Evolutionary conservation across 2,888 invertebrate genomes (phyloP), one percentile per base, ranked within the genome.

Genomic region (Phyto melanocephala): DNA sequence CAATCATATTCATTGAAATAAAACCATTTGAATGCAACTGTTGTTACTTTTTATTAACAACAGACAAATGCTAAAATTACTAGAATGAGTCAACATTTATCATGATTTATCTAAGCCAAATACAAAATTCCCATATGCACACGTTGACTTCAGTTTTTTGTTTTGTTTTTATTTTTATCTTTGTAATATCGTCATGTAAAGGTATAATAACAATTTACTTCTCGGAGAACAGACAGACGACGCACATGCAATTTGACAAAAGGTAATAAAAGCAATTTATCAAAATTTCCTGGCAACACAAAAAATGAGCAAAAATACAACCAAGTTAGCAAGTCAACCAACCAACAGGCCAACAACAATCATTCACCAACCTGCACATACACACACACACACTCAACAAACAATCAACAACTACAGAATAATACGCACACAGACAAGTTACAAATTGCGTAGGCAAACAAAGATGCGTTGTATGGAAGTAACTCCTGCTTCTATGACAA

Each of bases 241-340:
- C 56, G 58, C 78, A 81, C 62, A 83, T 80, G 80, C 85, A 85
- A 86, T 82, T 84, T 86, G 83, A 81, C 85, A 83, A 80, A 88
- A 88, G 88, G 89, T 88, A 88, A 87, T 85, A 80, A 85, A 84
- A 86, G 86, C 86, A 88, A 88, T 88, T 87, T 88, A 88, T 89
- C 87, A 88, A 87, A 87, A 88, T 88, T 87, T 83, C 80, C 74
- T 72, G 80, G 68, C 56, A 76, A 68, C 62, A 71, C 35, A 56
- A 62, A 37, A 56, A 42, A 40, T 65, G 24, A 24, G 24, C 40
- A 20, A 62, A 10, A 33, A 22, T 35, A 45, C 17, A 58, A 65
- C 45, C 45, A 76, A 67, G 42, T 58, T 42, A 70, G 68, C 65
- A 68, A 70, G 58, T 45, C 72, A 71, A 70, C 68, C 45, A 68